Base-by-base conservation (phyloP, 2,113 vertebrate genomes). In the Amphiprion percula region DNA sequence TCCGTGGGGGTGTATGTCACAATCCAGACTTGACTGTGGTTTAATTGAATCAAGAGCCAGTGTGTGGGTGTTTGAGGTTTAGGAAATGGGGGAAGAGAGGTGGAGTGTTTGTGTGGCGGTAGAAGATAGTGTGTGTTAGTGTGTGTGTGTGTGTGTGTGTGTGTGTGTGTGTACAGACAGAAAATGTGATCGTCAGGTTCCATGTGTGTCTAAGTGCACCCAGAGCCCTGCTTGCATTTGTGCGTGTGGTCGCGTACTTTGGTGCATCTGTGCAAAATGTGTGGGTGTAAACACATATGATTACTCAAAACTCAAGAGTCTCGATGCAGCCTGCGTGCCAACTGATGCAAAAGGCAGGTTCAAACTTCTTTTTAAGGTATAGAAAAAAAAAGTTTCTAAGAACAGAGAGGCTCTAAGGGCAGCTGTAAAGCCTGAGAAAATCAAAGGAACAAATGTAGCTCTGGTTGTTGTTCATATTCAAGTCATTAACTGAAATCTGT, bases 1-100 rank as follows among this genome's bases (percentile, higher is more conserved):
- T 85, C 77, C 63, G 60, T 75, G 30, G 54, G 33, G 62, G 50
- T 80, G 21, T 49, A 72, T 82, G 72, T 86, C 81, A 69, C 68
- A 80, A 78, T 79, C 64, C 77, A 77, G 68, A 65, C 64, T 83
- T 84, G 52, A 74, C 50, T 84, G 56, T 64, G 63, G 74, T 76
- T 82, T 90, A 87, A 91, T 90, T 91, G 77, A 90, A 86, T 88
- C 81, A 90, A 88, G 81, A 88, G 68, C 54, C 77, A 68, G 41
- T n/a, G 59, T 65, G 89, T 86, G 83, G 79, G 81, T 73, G 79
- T 87, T 87, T 82, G 86, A 85, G 64, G 85, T 86, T 85, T 83
- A 68, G 71, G 78, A 86, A 84, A 82, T 33, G 59, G 74, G 52
- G 58, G 63, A 66, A 44, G 33, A 59, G 63, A 72, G 39, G 23